Evolutionary conservation across 1,140 invertebrate species (phyloP).

Genomic region (Lanistes nyassanus): DNA sequence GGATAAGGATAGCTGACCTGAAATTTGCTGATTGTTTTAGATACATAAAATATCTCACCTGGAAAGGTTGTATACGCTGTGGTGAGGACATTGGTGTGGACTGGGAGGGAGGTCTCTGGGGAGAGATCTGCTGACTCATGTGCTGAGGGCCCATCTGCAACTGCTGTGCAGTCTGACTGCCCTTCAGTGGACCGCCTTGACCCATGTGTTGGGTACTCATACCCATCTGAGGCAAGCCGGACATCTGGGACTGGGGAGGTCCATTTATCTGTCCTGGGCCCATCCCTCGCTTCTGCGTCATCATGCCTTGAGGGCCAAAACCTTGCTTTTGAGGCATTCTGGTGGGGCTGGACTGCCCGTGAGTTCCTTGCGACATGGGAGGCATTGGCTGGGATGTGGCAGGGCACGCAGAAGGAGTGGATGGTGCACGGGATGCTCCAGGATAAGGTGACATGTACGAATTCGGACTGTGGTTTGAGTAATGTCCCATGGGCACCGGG

Average conservation of each 20-base stretch:
- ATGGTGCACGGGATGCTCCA: conserved; percentile 66
- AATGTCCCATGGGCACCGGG: conserved; percentile 18
- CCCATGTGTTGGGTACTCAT: not conserved
- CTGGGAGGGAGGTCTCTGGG: conserved; percentile 17
- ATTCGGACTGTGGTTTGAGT: conserved; percentile 8
- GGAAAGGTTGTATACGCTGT: conserved; percentile 38
- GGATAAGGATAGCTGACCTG: too few species aligned
- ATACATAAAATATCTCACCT: conserved; percentile 24
- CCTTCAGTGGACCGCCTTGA: not conserved
- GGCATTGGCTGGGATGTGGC: conserved; percentile 27
- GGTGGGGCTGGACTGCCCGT: conserved; percentile 70
- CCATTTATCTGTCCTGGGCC: conserved; percentile 6
- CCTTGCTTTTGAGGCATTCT: conserved; percentile 26
- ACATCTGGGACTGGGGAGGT: conserved; percentile 10
- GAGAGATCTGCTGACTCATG: conserved; percentile 22
- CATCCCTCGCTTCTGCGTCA: conserved; percentile 5
- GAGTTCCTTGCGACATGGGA: conserved; percentile 63
- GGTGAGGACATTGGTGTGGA: conserved; percentile 32
- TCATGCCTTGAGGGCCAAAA: conserved; percentile 20
- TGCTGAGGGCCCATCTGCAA: conserved; percentile 29
- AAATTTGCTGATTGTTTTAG: too few species aligned
- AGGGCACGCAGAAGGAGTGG: conserved; percentile 49
- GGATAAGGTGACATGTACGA: conserved; percentile 64
- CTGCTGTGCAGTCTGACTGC: conserved; percentile 9
- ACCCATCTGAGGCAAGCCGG: conserved; percentile 23